Conservation (phyloP, 2,888 invertebrate species). For the Horisme vitalbata region DNA sequence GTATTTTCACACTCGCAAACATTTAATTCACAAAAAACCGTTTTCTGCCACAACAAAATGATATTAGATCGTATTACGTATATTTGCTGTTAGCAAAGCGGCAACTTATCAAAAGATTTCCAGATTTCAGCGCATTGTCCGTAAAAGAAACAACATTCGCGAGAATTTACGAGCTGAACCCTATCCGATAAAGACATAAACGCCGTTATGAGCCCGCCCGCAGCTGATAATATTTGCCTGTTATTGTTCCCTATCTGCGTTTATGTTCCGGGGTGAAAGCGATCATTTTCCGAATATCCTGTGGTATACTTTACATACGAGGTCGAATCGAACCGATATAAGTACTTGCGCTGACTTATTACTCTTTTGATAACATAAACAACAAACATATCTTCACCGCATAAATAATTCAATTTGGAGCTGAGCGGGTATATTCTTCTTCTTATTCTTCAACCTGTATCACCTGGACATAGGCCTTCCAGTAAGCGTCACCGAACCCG, state of each 20-base stretch:
- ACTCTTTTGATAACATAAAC: too few species aligned
- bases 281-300: slow-evolving; percentile 31
- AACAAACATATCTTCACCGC: too few species aligned
- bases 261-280: slow-evolving; percentile 37
- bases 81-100: slow-evolving; percentile 2
- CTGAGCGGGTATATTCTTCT: too few species aligned
- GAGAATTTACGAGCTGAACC: slow-evolving; percentile 37
- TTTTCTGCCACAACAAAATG: too few species aligned
- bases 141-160: slow-evolving; percentile 33
- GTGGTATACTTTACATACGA: slow-evolving; percentile 16
- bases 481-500: too few species aligned
- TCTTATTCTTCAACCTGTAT: too few species aligned
- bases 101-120: slow-evolving; percentile 8
- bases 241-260: slow-evolving; percentile 55
- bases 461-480: too few species aligned
- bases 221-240: slow-evolving; percentile 55
- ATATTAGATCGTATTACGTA: neutral
- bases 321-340: neutral
- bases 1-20: too few species aligned
- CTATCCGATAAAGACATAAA: slow-evolving; percentile 57
- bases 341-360: neutral
- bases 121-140: slow-evolving; percentile 28
- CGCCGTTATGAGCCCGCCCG: slow-evolving; percentile 51
- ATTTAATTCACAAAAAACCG: too few species aligned
- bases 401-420: too few species aligned